Evolutionary conservation across 37 sponge, comb jelly and placozoan species (phyloP).

Genomic region (Oscarella lobularis): DNA sequence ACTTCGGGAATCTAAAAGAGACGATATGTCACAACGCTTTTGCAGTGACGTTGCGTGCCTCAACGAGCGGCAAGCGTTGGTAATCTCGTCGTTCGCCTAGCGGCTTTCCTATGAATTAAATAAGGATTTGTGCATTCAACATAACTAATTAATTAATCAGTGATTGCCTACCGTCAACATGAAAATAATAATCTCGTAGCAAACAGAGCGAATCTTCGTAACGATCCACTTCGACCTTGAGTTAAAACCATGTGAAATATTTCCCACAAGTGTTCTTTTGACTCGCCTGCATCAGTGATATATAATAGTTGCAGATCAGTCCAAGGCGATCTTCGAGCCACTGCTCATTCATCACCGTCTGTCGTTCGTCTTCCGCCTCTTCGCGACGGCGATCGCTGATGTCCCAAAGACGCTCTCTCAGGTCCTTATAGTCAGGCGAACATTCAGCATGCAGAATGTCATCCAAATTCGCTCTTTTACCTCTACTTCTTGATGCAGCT

Average conservation of each 20-base stretch:
- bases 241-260: neutral
- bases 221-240: slow-evolving; percentile 67
- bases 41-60: too few relatives aligned
- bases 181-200: slow-evolving; percentile 77
- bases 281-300: slow-evolving; percentile 83
- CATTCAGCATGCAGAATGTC: neutral
- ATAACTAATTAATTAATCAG: too few relatives aligned
- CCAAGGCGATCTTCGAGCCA: slow-evolving; percentile 90
- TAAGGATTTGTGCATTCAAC: too few relatives aligned
- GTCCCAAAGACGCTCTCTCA: slow-evolving; percentile 84
- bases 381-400: slow-evolving; percentile 69
- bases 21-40: too few relatives aligned
- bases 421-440: slow-evolving; percentile 34
- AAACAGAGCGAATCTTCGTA: slow-evolving; percentile 64
- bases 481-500: slow-evolving; percentile 86
- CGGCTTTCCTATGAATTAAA: too few relatives aligned
- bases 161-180: slow-evolving; percentile 44
- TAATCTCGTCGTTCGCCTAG: too few relatives aligned
- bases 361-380: slow-evolving; percentile 59
- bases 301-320: slow-evolving; percentile 60
- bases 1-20: too few relatives aligned
- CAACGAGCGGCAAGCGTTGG: neutral
- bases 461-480: slow-evolving; percentile 12
- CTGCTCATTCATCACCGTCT: slow-evolving; percentile 40
- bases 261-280: too few relatives aligned